Base-by-base conservation (phyloP, 2,797 vertebrate genomes). In the Sebastes variabilis region DNA sequence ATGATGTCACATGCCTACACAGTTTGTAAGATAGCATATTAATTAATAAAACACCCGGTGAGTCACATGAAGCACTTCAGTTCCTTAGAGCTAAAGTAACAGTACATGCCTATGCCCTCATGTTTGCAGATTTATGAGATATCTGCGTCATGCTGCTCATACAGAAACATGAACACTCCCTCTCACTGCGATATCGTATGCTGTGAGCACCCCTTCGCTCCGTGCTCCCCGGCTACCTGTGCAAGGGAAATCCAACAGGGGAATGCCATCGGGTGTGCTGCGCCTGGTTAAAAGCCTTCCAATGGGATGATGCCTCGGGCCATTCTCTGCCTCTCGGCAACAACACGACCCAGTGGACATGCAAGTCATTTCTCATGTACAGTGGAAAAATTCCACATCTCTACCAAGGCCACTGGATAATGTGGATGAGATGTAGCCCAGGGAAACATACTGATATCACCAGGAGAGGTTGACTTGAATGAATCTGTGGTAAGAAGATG, bases 381-480 rank as follows among this genome's bases (percentile, higher is more conserved):
- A 72, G 71, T 83, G 18, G 29, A 74, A 72, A 79, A 49, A 85
- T 11, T 81, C 30, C 75, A 86, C 84, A 87, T 72, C 56, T 79
- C 75, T 52, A 81, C 81, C 86, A 90, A 91, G 90, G 87, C 88
- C 84, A 67, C 52, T 73, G 85, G 83, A 85, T 85, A 89, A 90
- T 78, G 77, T 77, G 84, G 49, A 88, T 81, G 82, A 87, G 75
- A 73, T 62, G 80, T 56, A 72, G 79, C 87, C 72, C 56, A 68
- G 70, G 81, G 87, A 87, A 70, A 82, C 72, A 83, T 16, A 84
- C 59, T 66, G 76, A 84, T 83, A 82, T 78, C 36, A 75, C n/a
- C 29, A 30, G 82, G 64, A 67, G 42, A 77, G 65, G 59, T 6
- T 55, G 67, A 36, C 54, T 11, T 66, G 66, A 82, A 82, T 87